Evolutionary conservation across 53 echinoderm and acorn worm species (phyloP), one percentile per base, ranked within the genome.

Genomic region (Actinopyga echinites): DNA sequence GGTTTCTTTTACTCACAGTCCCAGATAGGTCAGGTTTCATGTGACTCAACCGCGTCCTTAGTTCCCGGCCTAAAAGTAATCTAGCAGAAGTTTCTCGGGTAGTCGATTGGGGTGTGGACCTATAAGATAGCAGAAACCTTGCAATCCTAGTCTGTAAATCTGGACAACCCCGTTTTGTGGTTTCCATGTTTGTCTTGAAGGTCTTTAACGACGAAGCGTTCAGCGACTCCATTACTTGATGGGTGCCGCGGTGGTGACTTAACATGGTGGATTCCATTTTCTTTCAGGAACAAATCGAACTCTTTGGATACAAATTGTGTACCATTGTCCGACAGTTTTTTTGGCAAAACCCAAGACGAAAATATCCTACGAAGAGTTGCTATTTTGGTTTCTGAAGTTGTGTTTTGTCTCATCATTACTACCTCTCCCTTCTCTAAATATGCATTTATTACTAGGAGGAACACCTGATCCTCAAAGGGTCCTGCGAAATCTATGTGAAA

Each of bases 381-480:
- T 23, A 80, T 62, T 20, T 66, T 86, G 11, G 3, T 66, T 57
- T 40, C 24, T 28, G 85, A 43, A 1, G 92, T 91, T 22, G 88
- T 85, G 13, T 65, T 71, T 57, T 89, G 58, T 44, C 21, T 37
- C 62, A 83, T 91, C 12, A 60, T 56, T 25, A 88, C 54, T 30
- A 88, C 88, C 33, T 89, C 82, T 57, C 75, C 75, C 89, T 89
- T 89, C 43, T 92, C 89, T 29, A 82, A 88, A 64, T 86, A 62
- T 10, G 88, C 92, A 49, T 92, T 86, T 11, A 89, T 67, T 19
- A 88, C 82, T 5, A 87, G 25, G 38, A 91, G 71, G 64, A 77
- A 92, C 91, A 91, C 88, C n/a, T 85, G 74, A 37, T 56, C 55
- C 30, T 73, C 29, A 23, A 55, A 74, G 6, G 75, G 85, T 32